Conservation (phyloP, 2,888 invertebrate genomes). For the Buathra laborator region DNA sequence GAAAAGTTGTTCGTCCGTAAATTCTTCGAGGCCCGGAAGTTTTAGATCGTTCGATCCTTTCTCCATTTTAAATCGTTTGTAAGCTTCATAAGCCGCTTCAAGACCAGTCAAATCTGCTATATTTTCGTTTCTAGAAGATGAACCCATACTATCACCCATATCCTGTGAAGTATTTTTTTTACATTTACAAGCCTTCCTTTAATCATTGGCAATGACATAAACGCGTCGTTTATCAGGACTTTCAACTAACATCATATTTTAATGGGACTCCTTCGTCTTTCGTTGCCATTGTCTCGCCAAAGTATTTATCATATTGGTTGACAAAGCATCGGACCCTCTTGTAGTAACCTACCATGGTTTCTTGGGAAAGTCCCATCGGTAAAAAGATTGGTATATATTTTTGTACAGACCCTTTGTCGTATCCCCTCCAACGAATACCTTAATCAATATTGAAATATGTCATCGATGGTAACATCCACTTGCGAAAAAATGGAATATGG, state of each 20-base stretch:
- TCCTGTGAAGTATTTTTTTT: not conserved
- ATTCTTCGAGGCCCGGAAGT: slow-evolving; percentile 88
- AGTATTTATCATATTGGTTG: slow-evolving; percentile 62
- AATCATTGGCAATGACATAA: not conserved
- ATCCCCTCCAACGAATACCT: slow-evolving; percentile 26
- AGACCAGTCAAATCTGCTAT: slow-evolving; percentile 95
- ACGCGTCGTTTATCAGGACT: not conserved
- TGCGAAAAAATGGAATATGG: no score
- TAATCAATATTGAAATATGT: not conserved
- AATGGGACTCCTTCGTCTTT: not conserved
- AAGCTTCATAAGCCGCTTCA: slow-evolving; percentile 90
- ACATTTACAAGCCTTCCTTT: not conserved
- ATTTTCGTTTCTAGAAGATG: slow-evolving; percentile 87
- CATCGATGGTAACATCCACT: no score
- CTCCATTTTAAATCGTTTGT: slow-evolving; percentile 76
- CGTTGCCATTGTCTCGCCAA: not conserved
- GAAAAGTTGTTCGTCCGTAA: slow-evolving; percentile 90
- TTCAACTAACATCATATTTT: not conserved
- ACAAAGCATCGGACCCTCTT: slow-evolving; percentile 65
- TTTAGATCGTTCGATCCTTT: slow-evolving; percentile 77
- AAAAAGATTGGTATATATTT: no score
- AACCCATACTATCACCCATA: not conserved
- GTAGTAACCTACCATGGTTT: slow-evolving; percentile 55
- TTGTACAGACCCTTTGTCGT: slow-evolving; percentile 17
- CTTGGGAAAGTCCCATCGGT: slow-evolving; percentile 31